These are phyloP conservation scores for Macrophya annulata DNA, from an alignment of 2,888 invertebrate species.

Conservation along the genomic window DNA sequence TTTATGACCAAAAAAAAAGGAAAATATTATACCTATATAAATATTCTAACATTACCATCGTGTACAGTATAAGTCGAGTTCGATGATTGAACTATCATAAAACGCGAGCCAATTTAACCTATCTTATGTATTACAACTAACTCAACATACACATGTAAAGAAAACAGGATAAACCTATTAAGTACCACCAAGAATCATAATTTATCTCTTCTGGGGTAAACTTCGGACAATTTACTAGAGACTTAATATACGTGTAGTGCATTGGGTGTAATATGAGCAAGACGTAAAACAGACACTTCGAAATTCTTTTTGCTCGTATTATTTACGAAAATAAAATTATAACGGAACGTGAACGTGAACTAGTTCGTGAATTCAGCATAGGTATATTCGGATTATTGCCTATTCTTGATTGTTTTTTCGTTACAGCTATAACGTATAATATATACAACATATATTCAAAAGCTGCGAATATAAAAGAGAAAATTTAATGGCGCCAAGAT, in stretches of 20 bases:
- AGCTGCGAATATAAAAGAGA: conserved; percentile 1
- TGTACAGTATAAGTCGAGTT: not conserved
- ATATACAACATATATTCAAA: not conserved
- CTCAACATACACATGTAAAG: not conserved
- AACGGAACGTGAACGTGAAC: not conserved
- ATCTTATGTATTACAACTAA: not conserved
- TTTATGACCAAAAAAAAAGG: not conserved
- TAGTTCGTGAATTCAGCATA: not conserved
- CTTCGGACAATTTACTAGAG: not conserved
- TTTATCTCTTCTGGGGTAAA: not conserved
- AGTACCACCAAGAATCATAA: not conserved
- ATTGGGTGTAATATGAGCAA: not conserved
- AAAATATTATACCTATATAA: not conserved
- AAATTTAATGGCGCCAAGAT: not conserved
- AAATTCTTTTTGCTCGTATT: not conserved
- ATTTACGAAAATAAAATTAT: not conserved
- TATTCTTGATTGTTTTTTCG: not conserved
- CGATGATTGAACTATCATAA: conserved; percentile 9
- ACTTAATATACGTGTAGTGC: not conserved
- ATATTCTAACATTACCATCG: not conserved
- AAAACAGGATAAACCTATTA: conserved; percentile 32
- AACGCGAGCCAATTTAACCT: not conserved
- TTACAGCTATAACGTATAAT: too few relatives aligned
- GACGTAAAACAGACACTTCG: not conserved
- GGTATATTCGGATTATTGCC: not conserved